Conservation (phyloP, 2,797 vertebrate genomes). For the Meda fulgida region DNA sequence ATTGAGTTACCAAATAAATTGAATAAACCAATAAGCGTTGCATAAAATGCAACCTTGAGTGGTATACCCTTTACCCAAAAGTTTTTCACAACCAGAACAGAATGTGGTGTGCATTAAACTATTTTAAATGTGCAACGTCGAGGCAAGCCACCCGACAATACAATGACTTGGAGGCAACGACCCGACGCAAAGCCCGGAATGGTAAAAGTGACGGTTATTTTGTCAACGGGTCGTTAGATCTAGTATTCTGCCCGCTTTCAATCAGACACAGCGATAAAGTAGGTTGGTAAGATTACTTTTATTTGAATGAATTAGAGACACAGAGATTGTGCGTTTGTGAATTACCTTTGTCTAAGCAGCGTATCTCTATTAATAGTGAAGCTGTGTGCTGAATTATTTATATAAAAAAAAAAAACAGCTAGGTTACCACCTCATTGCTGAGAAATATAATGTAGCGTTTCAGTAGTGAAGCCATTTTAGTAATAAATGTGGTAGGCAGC, state of each 20-base stretch:
- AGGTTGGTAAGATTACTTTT: not conserved
- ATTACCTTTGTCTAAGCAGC: too few species aligned
- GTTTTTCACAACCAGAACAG: not conserved
- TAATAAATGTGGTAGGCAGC: not conserved
- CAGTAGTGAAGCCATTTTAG: not conserved
- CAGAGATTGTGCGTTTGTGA: not conserved
- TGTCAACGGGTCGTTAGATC: not conserved
- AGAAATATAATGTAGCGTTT: not conserved
- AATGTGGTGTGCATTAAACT: too few species aligned
- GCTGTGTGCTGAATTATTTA: not conserved
- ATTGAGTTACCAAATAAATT: not conserved
- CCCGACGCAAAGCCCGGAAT: not conserved
- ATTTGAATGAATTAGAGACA: not conserved
- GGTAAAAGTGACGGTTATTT: not conserved
- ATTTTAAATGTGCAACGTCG: too few species aligned
- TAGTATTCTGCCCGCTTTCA: not conserved
- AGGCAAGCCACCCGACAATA: too few species aligned
- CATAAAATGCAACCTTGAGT: not conserved
- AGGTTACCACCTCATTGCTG: not conserved
- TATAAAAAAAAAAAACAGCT: not conserved
- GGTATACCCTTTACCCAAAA: too few species aligned
- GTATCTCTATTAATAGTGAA: too few species aligned
- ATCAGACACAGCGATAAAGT: not conserved
- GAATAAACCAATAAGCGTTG: not conserved
- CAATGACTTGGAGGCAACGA: too few species aligned